Evolutionary conservation across 2,888 invertebrate species (phyloP).

Genomic region (Scrobipalpa atriplicella): DNA sequence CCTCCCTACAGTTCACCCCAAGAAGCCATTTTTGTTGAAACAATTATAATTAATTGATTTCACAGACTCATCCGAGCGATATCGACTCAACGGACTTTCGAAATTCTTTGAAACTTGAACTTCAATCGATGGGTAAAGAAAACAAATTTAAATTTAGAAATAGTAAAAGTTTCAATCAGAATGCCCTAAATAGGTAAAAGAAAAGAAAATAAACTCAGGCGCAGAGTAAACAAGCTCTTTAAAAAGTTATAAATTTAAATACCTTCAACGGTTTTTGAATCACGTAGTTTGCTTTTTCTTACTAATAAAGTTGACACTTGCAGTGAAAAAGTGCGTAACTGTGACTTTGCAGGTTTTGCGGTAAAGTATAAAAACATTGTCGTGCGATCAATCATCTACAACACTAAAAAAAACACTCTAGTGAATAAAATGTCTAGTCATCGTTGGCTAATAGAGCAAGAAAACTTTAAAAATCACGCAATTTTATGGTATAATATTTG

Average conservation of each 20-base stretch:
- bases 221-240: not conserved
- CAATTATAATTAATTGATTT: slow-evolving; percentile 79
- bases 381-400: slow-evolving; percentile 11
- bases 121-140: slow-evolving; percentile 14
- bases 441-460: not conserved
- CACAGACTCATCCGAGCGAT: slow-evolving; percentile 53
- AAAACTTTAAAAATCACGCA: not conserved
- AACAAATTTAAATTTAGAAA: slow-evolving; percentile 9
- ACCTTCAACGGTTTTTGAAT: not conserved
- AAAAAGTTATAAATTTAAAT: not conserved
- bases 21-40: slow-evolving; percentile 78
- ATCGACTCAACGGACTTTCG: not conserved
- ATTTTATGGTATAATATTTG: not conserved
- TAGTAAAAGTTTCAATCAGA: not conserved
- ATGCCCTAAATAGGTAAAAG: not conserved
- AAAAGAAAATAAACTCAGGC: not conserved
- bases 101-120: slow-evolving; percentile 1
- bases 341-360: slow-evolving; percentile 5
- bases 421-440: not conserved
- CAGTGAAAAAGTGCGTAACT: slow-evolving; percentile 14
- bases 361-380: not conserved
- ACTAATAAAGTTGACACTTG: slow-evolving; percentile 12
- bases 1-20: not conserved
- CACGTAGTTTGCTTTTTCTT: not conserved
- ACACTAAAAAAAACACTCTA: no score